These are phyloP conservation scores for Atta colombica DNA, from an alignment of 1,140 invertebrate species.

Conservation along the genomic window DNA sequence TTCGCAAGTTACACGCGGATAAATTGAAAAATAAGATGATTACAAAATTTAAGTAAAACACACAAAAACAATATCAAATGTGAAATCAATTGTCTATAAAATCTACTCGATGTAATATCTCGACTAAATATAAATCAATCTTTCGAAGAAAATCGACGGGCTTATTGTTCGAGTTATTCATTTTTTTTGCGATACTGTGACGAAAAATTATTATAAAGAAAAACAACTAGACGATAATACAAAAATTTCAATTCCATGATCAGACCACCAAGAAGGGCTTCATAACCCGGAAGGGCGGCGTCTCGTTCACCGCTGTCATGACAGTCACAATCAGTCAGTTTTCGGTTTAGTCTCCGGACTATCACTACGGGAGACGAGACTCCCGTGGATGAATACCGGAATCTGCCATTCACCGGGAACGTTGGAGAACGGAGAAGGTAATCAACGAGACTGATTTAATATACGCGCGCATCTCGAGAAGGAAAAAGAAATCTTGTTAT, in stretches of 20 bases:
- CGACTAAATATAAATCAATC: neutral
- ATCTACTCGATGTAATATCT: neutral
- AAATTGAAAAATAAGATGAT: neutral
- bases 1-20: neutral
- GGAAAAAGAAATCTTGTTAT: constrained; percentile 46
- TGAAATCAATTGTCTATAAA: neutral
- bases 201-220: constrained; percentile 42
- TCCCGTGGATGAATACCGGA: constrained; percentile 67
- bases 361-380: constrained; percentile 75
- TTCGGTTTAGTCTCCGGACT: constrained; percentile 67
- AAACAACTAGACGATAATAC: constrained; percentile 9
- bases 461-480: constrained; percentile 12
- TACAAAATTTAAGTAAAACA: neutral
- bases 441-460: constrained; percentile 65
- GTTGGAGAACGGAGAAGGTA: constrained; percentile 52
- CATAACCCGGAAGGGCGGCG: constrained; percentile 76
- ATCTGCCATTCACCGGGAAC: constrained; percentile 58
- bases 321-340: constrained; percentile 78
- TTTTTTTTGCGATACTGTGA: neutral
- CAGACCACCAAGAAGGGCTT: constrained; percentile 74
- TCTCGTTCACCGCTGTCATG: constrained; percentile 75
- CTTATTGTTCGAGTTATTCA: neutral
- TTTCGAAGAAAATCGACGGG: neutral
- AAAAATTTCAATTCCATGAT: constrained; percentile 68
- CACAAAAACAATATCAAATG: neutral